Evolutionary conservation across 1,140 invertebrate genomes (phyloP).

Genomic region (Diabrotica undecimpunctata): DNA sequence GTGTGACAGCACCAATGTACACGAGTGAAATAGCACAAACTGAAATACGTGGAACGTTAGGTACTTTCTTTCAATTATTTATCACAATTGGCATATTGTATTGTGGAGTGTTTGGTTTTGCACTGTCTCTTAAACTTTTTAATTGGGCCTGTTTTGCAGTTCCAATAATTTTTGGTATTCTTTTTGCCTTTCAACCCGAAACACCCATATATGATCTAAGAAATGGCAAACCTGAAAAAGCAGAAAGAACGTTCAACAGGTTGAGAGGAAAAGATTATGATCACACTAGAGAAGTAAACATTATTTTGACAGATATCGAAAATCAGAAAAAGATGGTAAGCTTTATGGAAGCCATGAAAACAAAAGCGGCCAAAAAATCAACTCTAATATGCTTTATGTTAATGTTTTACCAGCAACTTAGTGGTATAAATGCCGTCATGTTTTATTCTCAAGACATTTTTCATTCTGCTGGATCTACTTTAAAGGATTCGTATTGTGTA

Average conservation of each 20-base stretch:
- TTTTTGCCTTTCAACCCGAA: slow-evolving; percentile 69
- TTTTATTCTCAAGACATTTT: slow-evolving; percentile 57
- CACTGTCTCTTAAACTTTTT: slow-evolving; percentile 46
- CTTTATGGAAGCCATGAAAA: slow-evolving; percentile 48
- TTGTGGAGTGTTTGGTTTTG: slow-evolving; percentile 54
- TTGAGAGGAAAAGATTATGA: slow-evolving; percentile 67
- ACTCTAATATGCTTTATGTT: slow-evolving; percentile 56
- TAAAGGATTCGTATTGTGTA: slow-evolving; percentile 57
- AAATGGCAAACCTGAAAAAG: slow-evolving; percentile 59
- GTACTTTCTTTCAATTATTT: slow-evolving; percentile 64
- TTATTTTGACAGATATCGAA: slow-evolving; percentile 48
- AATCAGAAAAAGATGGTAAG: slow-evolving; percentile 39
- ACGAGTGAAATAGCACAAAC: slow-evolving; percentile 69
- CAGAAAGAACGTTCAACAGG: slow-evolving; percentile 60
- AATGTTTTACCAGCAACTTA: slow-evolving; percentile 69
- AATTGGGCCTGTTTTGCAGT: slow-evolving; percentile 56
- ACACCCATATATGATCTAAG: slow-evolving; percentile 56
- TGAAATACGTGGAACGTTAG: slow-evolving; percentile 64
- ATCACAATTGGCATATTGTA: slow-evolving; percentile 63
- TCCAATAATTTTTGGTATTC: slow-evolving; percentile 56
- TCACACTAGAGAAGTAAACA: slow-evolving; percentile 55
- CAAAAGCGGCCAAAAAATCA: slow-evolving; percentile 51
- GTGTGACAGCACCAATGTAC: slow-evolving; percentile 66
- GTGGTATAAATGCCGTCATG: slow-evolving; percentile 60
- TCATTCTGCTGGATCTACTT: slow-evolving; percentile 24